Conservation (phyloP, 2,113 vertebrate genomes). For the Lontra canadensis region DNA sequence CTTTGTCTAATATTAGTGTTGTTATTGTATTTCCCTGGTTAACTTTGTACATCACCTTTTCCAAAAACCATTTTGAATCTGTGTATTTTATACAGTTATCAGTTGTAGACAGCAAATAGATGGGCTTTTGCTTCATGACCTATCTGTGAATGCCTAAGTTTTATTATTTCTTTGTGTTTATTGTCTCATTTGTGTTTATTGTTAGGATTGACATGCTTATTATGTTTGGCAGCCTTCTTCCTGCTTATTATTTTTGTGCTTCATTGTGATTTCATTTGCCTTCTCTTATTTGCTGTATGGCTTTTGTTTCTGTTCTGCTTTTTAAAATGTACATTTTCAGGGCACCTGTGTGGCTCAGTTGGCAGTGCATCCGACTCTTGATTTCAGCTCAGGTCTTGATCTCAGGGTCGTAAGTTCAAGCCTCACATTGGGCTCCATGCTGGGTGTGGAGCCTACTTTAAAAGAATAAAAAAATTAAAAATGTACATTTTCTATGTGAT, state of each 20-base stretch:
- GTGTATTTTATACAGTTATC: not conserved
- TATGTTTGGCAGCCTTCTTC: not conserved
- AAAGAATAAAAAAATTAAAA: not conserved
- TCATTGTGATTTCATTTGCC: slow-evolving; percentile 9
- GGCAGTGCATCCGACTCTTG: not conserved
- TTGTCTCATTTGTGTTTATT: not conserved
- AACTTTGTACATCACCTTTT: not conserved
- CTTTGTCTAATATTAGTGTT: not conserved
- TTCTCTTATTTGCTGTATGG: not conserved
- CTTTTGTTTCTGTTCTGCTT: not conserved
- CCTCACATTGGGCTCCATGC: not conserved
- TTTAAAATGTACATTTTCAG: not conserved
- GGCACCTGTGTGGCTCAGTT: not conserved
- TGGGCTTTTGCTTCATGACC: not conserved
- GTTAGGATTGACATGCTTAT: not conserved
- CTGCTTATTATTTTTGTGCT: slow-evolving; percentile 23
- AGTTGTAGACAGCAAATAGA: not conserved
- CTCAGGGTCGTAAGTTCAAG: not conserved
- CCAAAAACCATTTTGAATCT: not conserved
- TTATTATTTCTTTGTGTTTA: not conserved
- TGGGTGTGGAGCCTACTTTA: not conserved
- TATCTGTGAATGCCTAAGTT: not conserved
- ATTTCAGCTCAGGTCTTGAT: not conserved
- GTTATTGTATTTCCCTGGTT: not conserved
- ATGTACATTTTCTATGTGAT: not conserved